Evolutionary conservation across 1,140 invertebrate species (phyloP), one percentile per base, ranked within the genome.

Genomic region (Goniozus legneri): DNA sequence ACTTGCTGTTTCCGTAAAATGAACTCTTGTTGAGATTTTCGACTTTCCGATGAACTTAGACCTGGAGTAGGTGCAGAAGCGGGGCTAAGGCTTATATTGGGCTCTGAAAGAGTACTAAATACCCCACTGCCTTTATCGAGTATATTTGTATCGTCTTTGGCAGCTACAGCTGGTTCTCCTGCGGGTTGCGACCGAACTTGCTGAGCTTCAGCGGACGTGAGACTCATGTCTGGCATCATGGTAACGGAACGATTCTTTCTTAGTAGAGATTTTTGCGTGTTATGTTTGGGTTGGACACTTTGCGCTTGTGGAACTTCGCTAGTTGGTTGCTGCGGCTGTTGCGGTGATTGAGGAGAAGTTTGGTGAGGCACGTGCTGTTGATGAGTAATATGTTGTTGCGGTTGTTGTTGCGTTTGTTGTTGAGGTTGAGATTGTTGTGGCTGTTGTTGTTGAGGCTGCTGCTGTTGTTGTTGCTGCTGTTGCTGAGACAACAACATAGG

Each of bases 1-100:
- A 89, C 88, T 64, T 87, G 84, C 70, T 88, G 85, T 57, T 88
- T 88, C 50, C 86, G 80, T 13, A 83, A 67, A 35, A 84, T 83
- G 54, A 87, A 83, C 42, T 87, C 85, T 54, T 86, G 84, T 51
- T 76, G 69, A 42, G 60, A 66, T 43, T 69, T 75, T n/a, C 67
- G 59, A 39, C 54, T 66, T 13, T 73, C 69, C 8, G 56, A 56
- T 16, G 46, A 42, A 44, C 48, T 58, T 24, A 57, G 45, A 4
- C 40, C 56, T 62, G 57, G 49, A 8, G 56, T 46, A 14, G 49
- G 19, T 27, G 47, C 22, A 30, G 63, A 45, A 15, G 65, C 57
- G 10, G 68, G 58, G 47, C 62, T 67, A 31, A 72, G 53, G 40
- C 64, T 73, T 42, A 74, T 69, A 39, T 73, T 74, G 8, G 70